Evolutionary conservation across 2,888 invertebrate genomes (phyloP).

Genomic region (Tuta absoluta): DNA sequence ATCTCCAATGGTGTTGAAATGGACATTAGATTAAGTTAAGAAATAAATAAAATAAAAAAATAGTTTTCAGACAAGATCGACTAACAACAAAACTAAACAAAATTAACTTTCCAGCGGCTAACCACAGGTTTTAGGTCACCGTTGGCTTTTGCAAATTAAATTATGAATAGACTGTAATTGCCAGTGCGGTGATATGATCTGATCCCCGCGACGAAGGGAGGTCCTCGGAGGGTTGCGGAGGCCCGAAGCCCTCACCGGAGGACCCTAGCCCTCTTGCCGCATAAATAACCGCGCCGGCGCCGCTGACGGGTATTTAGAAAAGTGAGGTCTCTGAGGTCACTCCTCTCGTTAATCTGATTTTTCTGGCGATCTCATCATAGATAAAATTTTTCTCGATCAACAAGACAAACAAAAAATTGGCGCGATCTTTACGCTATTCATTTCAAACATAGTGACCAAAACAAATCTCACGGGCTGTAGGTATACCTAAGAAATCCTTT

Average conservation of each 20-base stretch:
- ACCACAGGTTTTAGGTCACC: no score
- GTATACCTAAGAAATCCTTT: no score
- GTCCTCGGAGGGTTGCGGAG: neutral
- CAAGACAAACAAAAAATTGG: no score
- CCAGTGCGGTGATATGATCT: conserved; percentile 12
- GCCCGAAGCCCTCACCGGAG: neutral
- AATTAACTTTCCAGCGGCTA: neutral
- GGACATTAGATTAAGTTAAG: no score
- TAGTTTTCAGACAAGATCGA: neutral
- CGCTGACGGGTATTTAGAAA: neutral
- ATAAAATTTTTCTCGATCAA: no score
- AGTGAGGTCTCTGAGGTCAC: neutral
- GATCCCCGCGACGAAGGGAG: conserved; percentile 12
- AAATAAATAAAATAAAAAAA: no score
- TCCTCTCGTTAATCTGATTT: neutral
- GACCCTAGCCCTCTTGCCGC: conserved; percentile 6
- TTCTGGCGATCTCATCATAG: no score
- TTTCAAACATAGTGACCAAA: no score
- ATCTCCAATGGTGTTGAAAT: no score
- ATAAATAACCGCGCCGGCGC: conserved; percentile 29
- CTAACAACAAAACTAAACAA: neutral
- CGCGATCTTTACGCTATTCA: no score
- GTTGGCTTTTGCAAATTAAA: conserved; percentile 1
- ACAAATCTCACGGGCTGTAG: no score
- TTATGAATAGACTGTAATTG: conserved; percentile 14